Conservation (phyloP, 2,113 vertebrate species). For the Tiliqua scincoides region DNA sequence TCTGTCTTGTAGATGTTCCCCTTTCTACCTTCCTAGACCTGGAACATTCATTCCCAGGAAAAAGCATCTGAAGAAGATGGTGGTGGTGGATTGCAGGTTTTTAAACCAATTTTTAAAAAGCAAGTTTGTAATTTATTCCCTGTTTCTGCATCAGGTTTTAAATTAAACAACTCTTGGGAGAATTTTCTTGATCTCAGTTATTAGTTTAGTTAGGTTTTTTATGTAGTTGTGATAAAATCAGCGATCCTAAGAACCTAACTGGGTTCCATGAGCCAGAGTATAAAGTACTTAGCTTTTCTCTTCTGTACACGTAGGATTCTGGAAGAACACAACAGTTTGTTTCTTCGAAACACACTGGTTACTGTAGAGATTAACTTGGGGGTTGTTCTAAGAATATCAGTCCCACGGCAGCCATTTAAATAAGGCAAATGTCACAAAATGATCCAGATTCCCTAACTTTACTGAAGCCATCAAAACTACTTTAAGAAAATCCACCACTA, state of each 20-base stretch:
- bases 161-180: neutral
- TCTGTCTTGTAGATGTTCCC: too few species aligned
- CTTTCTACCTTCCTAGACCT: too few species aligned
- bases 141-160: neutral
- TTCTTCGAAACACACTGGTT: neutral
- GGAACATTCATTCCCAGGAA: too few species aligned
- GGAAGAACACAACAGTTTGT: neutral
- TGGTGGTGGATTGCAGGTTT: neutral
- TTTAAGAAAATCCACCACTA: neutral
- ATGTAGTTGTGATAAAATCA: neutral
- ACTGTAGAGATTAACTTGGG: neutral
- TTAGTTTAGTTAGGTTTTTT: neutral
- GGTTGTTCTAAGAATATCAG: neutral
- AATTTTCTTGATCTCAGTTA: neutral
- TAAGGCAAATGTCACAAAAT: neutral
- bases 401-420: constrained; percentile 9
- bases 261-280: neutral
- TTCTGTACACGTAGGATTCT: neutral
- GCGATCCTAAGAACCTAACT: neutral
- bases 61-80: neutral
- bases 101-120: neutral
- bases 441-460: neutral
- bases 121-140: neutral
- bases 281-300: neutral
- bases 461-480: neutral